These are phyloP conservation scores for Ophioderma brevispina DNA, from an alignment of 35 echinoderm and acorn worm genomes.

Conservation along the genomic window DNA sequence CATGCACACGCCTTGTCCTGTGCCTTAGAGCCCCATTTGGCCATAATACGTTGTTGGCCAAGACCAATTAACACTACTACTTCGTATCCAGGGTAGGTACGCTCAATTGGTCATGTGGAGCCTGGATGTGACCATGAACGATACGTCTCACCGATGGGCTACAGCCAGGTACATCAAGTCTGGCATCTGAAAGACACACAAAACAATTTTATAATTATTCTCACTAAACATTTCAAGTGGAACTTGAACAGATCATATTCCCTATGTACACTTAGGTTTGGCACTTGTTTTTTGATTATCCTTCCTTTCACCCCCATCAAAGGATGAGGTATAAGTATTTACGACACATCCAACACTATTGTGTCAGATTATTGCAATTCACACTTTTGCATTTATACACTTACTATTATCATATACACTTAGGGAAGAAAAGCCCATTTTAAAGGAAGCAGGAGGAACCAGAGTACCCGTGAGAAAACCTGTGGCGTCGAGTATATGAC, in stretches of 20 bases:
- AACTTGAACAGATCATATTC: background rate
- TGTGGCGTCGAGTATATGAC: no score
- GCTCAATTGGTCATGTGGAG: slow-evolving; percentile 71
- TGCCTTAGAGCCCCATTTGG: no score
- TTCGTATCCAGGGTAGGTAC: slow-evolving; percentile 93
- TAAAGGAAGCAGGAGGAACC: no score
- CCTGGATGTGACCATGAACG: slow-evolving; percentile 70
- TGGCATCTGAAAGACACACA: slow-evolving; percentile 13
- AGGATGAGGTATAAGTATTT: background rate
- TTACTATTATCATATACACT: no score
- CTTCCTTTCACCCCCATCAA: background rate
- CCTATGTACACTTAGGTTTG: background rate
- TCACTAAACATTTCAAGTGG: no score
- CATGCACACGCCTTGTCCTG: slow-evolving; percentile 91
- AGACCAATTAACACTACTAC: slow-evolving; percentile 84
- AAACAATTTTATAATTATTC: no score
- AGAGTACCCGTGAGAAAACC: no score
- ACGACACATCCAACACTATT: no score
- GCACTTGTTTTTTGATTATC: background rate
- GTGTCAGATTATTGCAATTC: no score
- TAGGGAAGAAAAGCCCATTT: no score
- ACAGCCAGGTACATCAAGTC: slow-evolving; percentile 33
- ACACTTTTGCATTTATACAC: no score
- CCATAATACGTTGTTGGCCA: slow-evolving; percentile 96
- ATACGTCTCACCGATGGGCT: slow-evolving; percentile 54